Evolutionary conservation across 2,888 invertebrate species (phyloP).

Genomic region (Dasysyrphus tricinctus): DNA sequence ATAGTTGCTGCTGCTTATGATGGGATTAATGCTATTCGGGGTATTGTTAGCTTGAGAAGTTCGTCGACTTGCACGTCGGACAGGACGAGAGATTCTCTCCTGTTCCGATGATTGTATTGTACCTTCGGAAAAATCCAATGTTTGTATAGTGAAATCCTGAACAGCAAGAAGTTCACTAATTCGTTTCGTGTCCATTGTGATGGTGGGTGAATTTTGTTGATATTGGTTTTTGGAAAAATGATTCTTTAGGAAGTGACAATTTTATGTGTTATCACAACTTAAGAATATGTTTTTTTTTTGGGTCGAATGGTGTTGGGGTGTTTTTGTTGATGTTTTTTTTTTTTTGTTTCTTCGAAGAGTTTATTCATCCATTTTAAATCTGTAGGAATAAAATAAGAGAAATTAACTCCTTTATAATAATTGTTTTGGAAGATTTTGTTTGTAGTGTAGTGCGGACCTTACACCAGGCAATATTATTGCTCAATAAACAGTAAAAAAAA

Average conservation of each 20-base stretch:
- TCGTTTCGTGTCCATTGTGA: slow-evolving; percentile 72
- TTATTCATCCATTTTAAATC: slow-evolving; percentile 23
- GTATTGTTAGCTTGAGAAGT: slow-evolving; percentile 81
- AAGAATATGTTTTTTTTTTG: not conserved
- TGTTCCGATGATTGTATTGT: slow-evolving; percentile 79
- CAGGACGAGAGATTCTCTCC: slow-evolving; percentile 80
- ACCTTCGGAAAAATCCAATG: slow-evolving; percentile 77
- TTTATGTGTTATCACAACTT: not conserved
- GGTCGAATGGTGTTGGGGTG: not conserved
- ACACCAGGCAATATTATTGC: no score
- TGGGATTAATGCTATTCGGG: slow-evolving; percentile 78
- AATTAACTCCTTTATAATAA: not conserved
- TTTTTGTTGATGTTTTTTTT: not conserved
- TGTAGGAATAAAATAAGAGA: not conserved
- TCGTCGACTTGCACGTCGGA: slow-evolving; percentile 80
- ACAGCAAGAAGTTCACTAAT: slow-evolving; percentile 71
- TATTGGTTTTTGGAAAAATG: slow-evolving; percentile 8
- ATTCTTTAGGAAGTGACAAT: not conserved
- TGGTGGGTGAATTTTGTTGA: slow-evolving; percentile 3
- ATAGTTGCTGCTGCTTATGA: slow-evolving; percentile 80
- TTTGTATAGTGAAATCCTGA: slow-evolving; percentile 75
- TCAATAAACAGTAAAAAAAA: no score
- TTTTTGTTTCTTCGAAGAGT: not conserved
- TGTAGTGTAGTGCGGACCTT: no score
- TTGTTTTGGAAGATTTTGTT: not conserved